These are phyloP conservation scores for Tychaedon coryphoeus DNA, from an alignment of 2,113 vertebrate species.

Conservation along the genomic window DNA sequence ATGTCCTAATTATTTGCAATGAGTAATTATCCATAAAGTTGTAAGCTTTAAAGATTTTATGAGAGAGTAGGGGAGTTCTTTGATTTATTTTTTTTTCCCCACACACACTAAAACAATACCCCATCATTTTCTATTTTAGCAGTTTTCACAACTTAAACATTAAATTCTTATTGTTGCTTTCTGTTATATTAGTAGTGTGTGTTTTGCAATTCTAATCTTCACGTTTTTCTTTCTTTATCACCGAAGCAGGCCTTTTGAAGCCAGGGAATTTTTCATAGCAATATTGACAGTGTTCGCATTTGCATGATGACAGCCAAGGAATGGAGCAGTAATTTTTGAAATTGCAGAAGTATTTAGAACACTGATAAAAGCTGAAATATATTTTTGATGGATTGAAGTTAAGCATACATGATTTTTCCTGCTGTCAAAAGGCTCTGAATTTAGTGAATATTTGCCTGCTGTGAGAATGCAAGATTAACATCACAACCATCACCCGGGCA, in stretches of 20 bases:
- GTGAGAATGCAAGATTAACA: conserved; percentile 97
- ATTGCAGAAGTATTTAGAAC: conserved; percentile 90
- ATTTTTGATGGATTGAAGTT: conserved; percentile 87
- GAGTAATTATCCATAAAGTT: conserved; percentile 77
- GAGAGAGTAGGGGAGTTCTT: conserved; percentile 50
- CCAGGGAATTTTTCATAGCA: conserved; percentile 92
- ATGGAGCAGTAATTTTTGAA: conserved; percentile 93
- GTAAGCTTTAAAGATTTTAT: conserved; percentile 71
- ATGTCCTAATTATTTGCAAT: conserved; percentile 73
- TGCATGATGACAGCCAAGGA: conserved; percentile 97
- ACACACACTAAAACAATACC: conserved; percentile 62
- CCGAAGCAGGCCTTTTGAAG: conserved; percentile 94
- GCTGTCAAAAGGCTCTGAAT: conserved; percentile 89
- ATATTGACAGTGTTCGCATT: conserved; percentile 96
- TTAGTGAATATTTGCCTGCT: conserved; percentile 88
- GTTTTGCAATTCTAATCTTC: conserved; percentile 99
- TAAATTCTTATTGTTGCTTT: conserved; percentile 89
- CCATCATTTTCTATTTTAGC: conserved; percentile 84
- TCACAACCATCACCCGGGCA: conserved; percentile 93
- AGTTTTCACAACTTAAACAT: conserved; percentile 83
- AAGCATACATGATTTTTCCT: conserved; percentile 88
- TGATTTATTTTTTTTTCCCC: conserved; percentile 70
- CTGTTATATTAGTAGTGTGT: conserved; percentile 87
- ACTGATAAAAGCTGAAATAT: conserved; percentile 86
- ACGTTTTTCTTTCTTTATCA: conserved; percentile 86